These are phyloP conservation scores for Cephalopholis sonnerati DNA, from an alignment of 2,113 vertebrate species.

Conservation along the genomic window DNA sequence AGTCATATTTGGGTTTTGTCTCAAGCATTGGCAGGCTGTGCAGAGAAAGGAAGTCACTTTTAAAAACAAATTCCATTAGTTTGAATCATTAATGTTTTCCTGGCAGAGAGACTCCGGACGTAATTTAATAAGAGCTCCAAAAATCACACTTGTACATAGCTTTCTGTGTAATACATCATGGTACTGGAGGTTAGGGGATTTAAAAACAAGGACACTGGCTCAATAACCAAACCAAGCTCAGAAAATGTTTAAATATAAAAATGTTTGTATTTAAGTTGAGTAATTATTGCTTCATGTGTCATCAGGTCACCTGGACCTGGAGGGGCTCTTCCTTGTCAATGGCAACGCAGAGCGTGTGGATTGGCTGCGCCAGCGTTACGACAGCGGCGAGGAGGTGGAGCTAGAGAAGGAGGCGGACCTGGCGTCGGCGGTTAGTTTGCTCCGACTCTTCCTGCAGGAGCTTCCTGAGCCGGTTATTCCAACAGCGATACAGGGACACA, in stretches of 20 bases:
- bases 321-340: slow-evolving; percentile 98
- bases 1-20: background rate
- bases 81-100: background rate
- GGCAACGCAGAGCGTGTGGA: slow-evolving; percentile 98
- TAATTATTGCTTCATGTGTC: slow-evolving; percentile 3
- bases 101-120: background rate
- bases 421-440: slow-evolving; percentile 96
- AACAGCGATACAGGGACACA: slow-evolving; percentile 90
- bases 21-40: background rate
- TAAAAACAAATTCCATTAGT: background rate
- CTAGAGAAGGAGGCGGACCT: slow-evolving; percentile 97
- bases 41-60: background rate
- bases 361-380: slow-evolving; percentile 96
- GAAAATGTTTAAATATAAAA: background rate
- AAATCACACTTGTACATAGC: background rate
- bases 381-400: slow-evolving; percentile 96
- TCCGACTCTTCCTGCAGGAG: slow-evolving; percentile 98
- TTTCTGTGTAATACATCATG: background rate
- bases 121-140: background rate
- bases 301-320: slow-evolving; percentile 93
- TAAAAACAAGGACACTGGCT: background rate
- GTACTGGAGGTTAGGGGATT: background rate
- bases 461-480: slow-evolving; percentile 97
- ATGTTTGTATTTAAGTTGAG: background rate
- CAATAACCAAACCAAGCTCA: background rate